Evolutionary conservation across 2,797 vertebrate species (phyloP), one percentile per base, ranked within the genome.

Genomic region (Podarcis siculus): DNA sequence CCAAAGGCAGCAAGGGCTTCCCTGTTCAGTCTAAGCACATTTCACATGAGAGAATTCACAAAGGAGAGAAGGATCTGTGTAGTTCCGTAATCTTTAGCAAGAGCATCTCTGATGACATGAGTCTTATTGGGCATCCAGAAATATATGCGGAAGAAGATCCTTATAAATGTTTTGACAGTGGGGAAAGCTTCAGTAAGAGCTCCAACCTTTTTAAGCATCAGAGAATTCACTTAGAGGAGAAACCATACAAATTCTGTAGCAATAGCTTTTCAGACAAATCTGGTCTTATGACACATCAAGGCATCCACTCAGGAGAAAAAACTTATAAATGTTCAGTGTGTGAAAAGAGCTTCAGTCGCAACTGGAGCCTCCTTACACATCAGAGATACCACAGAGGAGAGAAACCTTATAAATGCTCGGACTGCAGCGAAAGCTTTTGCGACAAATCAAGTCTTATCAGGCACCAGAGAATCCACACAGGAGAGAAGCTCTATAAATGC

Each of bases 291-390:
- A 83, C 86, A 61, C 92, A 87, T 86, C 89, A 81, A 72, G 89
- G 82, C 55, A 81, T 92, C 82, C 93, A 88, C n/a, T 86, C 87
- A 1, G 89, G 90, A 27, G 93, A 89, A 76, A 93, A 92, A 39
- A 88, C 86, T 2, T 77, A 89, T 2, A 42, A 88, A 19, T 95
- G 90, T 25, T 25, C 76, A 0, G 82, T 91, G 8, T 94, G 94
- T 88, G 94, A 90, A 23, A 95, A 95, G 55, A 87, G 81, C 73
- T 95, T 95, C 27, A 92, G 85, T 69, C 86, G 30, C 35, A 90
- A 77, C 67, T 92, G 91, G 39, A 85, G 91, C 66, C 92, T 95
- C 66, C 86, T 85, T 67, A 89, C 83, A 19, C 84, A 89, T 35
- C 30, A 83, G 25, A 45, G 45, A 72, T 79, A 67, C 39, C 90